Evolutionary conservation across 2,797 vertebrate genomes (phyloP), one percentile per base, ranked within the genome.

Genomic region (Xenentodon cancila): DNA sequence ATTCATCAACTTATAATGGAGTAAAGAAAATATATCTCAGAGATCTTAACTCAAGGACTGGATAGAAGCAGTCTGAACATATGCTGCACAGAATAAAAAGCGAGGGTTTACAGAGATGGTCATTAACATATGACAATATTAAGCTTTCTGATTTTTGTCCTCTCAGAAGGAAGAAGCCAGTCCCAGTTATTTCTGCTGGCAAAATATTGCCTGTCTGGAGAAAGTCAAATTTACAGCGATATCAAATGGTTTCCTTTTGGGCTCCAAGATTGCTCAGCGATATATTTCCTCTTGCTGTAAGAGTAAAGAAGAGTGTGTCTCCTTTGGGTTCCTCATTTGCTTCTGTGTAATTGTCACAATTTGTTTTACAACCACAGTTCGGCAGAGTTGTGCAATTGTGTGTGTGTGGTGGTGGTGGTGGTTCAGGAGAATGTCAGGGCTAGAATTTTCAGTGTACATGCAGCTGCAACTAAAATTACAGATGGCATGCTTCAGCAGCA

Each of bases 1-100:
- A 92, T 92, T 92, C 82, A 92, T 92, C 91, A 92, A 73, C 64
- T 52, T 60, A 73, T 92, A 92, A 93, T 92, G 83, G 87, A 88
- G 89, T 88, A 80, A 79, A 86, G 85, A 91, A 86, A 89, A 88
- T 76, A 90, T 86, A 80, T 88, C 82, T 82, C 82, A 73, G 77
- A 84, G 74, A 86, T 81, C 81, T 83, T 79, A 81, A 82, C 71
- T 75, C 20, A 12, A 77, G 73, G 63, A 84, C 64, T 77, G 53
- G 72, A 75, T 7, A 7, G 62, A 69, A 81, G 72, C 47, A 78
- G 53, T 58, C 43, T 68, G 42, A 75, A 52, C 77, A 78, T 81
- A 75, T 76, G 62, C 72, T 2, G 4, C 59, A 30, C 45, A 44
- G 56, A 43, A 63, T 57, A 67, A 76, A 70, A 53, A 44, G 50